Percentiles rank a stretch among this genome's conserved stretches.
Evolutionary conservation across 2,113 vertebrate genomes (phyloP).

Genomic region (Nyctibius bracteatus): DNA sequence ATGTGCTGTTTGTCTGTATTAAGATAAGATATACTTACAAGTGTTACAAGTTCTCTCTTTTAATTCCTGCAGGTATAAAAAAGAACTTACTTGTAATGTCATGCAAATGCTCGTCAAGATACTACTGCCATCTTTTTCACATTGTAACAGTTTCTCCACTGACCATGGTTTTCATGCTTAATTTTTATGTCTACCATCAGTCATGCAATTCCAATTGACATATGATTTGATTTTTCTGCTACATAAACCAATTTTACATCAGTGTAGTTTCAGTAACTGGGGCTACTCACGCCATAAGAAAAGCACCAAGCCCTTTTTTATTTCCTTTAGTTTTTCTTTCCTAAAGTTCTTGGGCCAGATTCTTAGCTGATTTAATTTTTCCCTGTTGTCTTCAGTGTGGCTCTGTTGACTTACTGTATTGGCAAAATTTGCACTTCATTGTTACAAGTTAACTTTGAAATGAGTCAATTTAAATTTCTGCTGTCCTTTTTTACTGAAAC

Average conservation of each 20-base stretch:
- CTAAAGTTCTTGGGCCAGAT: background rate
- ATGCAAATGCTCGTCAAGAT: background rate
- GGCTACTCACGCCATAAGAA: background rate
- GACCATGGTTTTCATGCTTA: background rate
- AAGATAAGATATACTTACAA: background rate
- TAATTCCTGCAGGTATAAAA: background rate
- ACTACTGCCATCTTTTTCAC: background rate
- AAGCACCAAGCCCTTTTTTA: background rate
- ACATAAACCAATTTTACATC: constrained; percentile 45
- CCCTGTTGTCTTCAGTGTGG: background rate
- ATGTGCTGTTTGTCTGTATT: background rate
- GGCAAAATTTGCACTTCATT: background rate
- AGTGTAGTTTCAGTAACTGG: constrained; percentile 24
- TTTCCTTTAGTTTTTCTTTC: background rate
- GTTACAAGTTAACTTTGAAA: background rate
- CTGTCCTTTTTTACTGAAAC: background rate
- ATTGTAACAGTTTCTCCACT: background rate
- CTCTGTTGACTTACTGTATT: background rate
- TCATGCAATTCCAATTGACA: constrained; percentile 32
- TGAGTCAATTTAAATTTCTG: background rate
- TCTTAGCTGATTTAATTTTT: background rate
- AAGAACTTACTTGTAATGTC: background rate
- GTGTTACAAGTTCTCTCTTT: background rate
- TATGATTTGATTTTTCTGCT: constrained; percentile 53
- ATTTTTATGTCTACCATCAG: constrained; percentile 40